Evolutionary conservation across 2,113 vertebrate genomes (phyloP), one percentile per base, ranked within the genome.

Genomic region (Cochlearius cochlearius): DNA sequence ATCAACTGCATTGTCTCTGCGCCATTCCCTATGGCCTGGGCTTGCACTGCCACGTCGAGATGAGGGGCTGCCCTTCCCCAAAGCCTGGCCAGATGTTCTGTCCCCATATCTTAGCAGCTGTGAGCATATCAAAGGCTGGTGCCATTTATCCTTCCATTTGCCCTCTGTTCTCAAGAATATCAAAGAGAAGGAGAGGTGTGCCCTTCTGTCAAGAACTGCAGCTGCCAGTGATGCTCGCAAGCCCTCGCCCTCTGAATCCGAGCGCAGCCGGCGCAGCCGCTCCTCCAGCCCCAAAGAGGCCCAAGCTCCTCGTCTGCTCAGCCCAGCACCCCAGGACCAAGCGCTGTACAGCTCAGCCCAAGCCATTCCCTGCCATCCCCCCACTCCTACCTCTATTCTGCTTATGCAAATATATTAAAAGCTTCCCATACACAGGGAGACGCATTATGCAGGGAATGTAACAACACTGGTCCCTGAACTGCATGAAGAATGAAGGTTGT

Each of bases 41-140:
- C 0, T 0, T 9, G 25, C 0, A 0, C 22, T 39, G 68, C 56
- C 2, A 1, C 1, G 0, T n/a, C 5, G 0, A 18, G 38, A 39
- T 11, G 67, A n/a, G 22, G 63, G 12, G 11, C 47, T 77, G 47
- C 36, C 32, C 68, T 68, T 77, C 77, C 84, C 27, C 2, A 36
- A 2, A 82, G 39, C 74, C 30, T 16, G 39, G 19, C 9, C 49
- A 78, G 56, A 68, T 74, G 43, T 74, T 63, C 59, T 77, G 38
- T 30, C 59, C 52, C 26, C 38, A 3, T 32, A 21, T 22, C 32
- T 30, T 23, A 55, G 21, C 63, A 82, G 14, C 36, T 78, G n/a
- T 52, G 81, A 96, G 53, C n/a, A 19, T 38, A 88, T 62, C 97
- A 91, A 88, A 72, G 47, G 50, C 67, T 68, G 56, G 75, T 75